Evolutionary conservation across 2,888 invertebrate genomes (phyloP), one percentile per base, ranked within the genome.

Genomic region (Xestia sexstrigata): DNA sequence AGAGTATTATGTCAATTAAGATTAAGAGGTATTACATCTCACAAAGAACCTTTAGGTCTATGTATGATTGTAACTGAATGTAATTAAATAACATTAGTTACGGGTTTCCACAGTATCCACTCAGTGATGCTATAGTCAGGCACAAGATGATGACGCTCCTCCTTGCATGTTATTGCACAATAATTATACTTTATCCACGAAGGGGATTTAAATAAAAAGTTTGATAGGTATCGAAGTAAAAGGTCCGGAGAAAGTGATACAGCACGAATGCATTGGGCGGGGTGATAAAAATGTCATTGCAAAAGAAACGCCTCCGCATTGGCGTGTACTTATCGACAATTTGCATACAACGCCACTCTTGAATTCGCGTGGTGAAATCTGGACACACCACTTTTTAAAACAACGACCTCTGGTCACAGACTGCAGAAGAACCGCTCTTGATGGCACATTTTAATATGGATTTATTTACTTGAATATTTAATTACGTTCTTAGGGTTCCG

Each of bases 311-410:
- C 91, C 90, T 90, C 79, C 90, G 82, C 87, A 89, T 87, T 86
- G 86, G 79, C 83, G 77, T 81, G 84, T 80, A 84, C 83, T 82
- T 87, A 87, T 84, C 82, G 83, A 87, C 72, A 74, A 95, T 95
- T 94, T 93, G 91, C 95, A 95, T 94, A 93, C 92, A 93, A 92
- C 92, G 89, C 89, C 89, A 88, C 87, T 87, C 82, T 90, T 89
- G 88, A 88, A 91, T 93, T 92, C 82, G 90, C 87, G 79, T 85
- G 89, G 93, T 91, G 93, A 94, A 94, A 94, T 91, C 91, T 92
- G 84, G 89, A 90, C 88, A 84, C 74, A 88, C 89, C 76, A 90
- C 90, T 91, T 93, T 92, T 90, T 87, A 88, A 90, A 78, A 86
- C 80, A 81, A 82, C 88, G 82, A 84, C 80, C 82, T 87, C 84